These are phyloP conservation scores for Medauroidea extradentata DNA, from an alignment of 1,140 invertebrate genomes.

Conservation along the genomic window DNA sequence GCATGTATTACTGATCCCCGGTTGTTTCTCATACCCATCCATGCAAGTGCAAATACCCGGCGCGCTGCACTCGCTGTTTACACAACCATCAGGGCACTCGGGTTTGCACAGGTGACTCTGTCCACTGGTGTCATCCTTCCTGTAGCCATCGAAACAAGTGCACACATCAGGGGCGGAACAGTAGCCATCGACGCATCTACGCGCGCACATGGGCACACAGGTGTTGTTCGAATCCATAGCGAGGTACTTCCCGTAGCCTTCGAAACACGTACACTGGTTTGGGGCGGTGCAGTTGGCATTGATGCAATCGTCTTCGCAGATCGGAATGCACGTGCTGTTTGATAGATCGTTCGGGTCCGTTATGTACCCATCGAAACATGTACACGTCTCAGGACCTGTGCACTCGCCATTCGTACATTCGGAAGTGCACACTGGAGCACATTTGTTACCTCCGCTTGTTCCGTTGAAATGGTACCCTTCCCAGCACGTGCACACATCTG, in stretches of 20 bases:
- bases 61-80: not conserved
- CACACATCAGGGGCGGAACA: not conserved
- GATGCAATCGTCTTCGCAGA: not conserved
- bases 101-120: not conserved
- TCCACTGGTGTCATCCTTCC: not conserved
- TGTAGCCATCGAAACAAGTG: not conserved
- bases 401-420: slow-evolving; percentile 46
- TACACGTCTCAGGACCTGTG: slow-evolving; percentile 6
- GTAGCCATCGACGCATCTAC: not conserved
- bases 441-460: not conserved
- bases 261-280: not conserved
- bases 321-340: not conserved
- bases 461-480: slow-evolving; percentile 17
- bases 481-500: slow-evolving; percentile 29
- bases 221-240: not conserved
- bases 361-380: not conserved
- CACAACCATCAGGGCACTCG: slow-evolving; percentile 27
- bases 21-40: not conserved
- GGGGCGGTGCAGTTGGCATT: not conserved
- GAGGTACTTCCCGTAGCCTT: not conserved
- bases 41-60: not conserved
- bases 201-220: not conserved
- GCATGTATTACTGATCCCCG: slow-evolving; percentile 38
- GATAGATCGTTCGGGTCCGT: not conserved
- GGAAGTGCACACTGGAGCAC: slow-evolving; percentile 29